Evolutionary conservation across 2,888 invertebrate genomes (phyloP).

Genomic region (Drosophila niveifrons): DNA sequence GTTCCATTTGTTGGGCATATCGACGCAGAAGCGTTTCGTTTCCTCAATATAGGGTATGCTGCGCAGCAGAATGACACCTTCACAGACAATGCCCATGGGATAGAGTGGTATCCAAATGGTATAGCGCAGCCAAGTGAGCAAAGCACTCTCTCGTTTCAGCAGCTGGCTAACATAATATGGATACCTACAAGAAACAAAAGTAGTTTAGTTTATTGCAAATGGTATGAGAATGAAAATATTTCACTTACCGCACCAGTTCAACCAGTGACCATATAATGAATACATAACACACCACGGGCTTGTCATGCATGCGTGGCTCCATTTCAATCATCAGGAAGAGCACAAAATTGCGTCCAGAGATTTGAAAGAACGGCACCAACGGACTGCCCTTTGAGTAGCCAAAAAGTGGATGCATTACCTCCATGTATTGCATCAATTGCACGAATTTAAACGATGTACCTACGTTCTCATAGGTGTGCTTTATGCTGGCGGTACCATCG

Average conservation of each 20-base stretch:
- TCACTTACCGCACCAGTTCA: constrained; percentile 91
- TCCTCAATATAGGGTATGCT: constrained; percentile 96
- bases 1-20: constrained; percentile 94
- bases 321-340: constrained; percentile 93
- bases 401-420: constrained; percentile 95
- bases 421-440: constrained; percentile 93
- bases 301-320: constrained; percentile 94
- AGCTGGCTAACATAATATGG: constrained; percentile 95
- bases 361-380: constrained; percentile 91
- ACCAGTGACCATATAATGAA: constrained; percentile 93
- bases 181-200: constrained; percentile 88
- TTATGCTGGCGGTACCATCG: constrained; percentile 90
- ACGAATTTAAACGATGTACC: constrained; percentile 92
- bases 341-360: constrained; percentile 91
- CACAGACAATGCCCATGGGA: constrained; percentile 95
- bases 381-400: constrained; percentile 94
- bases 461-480: constrained; percentile 90
- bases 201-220: neutral
- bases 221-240: neutral
- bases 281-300: constrained; percentile 95
- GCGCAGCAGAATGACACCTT: constrained; percentile 92
- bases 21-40: constrained; percentile 90
- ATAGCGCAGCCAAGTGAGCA: constrained; percentile 96
- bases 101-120: constrained; percentile 97
- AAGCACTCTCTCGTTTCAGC: constrained; percentile 89